phyloP scores from a whole-genome alignment of 2,888 invertebrate genomes.

The Drosophila aldrichi region DNA sequence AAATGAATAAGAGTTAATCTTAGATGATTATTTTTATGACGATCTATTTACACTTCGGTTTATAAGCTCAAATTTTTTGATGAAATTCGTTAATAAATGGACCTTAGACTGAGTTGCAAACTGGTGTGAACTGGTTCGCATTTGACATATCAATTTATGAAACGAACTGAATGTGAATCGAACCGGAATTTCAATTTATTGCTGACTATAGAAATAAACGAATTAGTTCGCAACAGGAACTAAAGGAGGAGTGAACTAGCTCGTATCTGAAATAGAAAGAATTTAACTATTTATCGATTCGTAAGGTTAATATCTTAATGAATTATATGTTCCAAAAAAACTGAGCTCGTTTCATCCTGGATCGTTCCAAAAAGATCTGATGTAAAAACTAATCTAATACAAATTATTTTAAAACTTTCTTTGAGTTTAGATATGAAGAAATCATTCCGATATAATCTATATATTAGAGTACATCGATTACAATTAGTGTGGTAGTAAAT shows the following conservation, averaged over 20 bases:
- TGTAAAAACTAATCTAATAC: no score
- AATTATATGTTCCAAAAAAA: no score
- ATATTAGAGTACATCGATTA: neutral
- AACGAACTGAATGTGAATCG: neutral
- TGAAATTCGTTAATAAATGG: neutral
- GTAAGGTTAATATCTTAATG: no score
- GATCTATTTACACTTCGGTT: constrained; percentile 7
- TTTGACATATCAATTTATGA: neutral
- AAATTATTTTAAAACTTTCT: no score
- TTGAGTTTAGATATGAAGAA: no score
- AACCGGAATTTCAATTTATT: neutral
- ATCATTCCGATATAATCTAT: no score
- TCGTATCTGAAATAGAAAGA: neutral
- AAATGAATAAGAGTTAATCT: constrained; percentile 15
- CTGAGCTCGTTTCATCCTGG: no score
- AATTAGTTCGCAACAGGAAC: neutral
- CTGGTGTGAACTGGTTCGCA: neutral
- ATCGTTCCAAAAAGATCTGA: no score
- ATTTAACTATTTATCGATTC: no score
- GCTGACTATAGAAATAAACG: neutral
- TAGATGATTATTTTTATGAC: constrained; percentile 18
- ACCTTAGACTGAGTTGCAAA: neutral
- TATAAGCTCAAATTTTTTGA: neutral
- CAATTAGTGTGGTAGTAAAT: neutral
- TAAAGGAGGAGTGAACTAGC: neutral